Evolutionary conservation across 2,888 invertebrate genomes (phyloP).

Genomic region (Teleiodes luculella): DNA sequence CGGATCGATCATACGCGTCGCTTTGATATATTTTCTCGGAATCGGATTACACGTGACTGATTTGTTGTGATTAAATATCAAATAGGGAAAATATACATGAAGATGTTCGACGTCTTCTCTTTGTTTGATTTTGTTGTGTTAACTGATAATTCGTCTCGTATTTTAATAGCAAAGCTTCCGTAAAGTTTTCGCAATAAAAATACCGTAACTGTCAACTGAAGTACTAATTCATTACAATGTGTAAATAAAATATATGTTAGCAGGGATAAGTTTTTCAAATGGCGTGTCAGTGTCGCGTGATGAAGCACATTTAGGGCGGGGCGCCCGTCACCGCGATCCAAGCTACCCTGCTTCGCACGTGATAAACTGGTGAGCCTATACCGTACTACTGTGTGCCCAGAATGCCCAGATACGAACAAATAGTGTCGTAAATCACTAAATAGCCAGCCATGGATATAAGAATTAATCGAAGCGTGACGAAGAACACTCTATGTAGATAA

Average conservation of each 20-base stretch:
- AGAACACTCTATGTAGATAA: no score
- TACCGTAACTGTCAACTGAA: no score
- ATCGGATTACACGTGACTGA: no score
- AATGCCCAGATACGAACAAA: background rate
- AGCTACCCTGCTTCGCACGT: slow-evolving; percentile 54
- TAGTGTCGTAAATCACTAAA: slow-evolving; percentile 2
- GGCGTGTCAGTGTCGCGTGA: slow-evolving; percentile 61
- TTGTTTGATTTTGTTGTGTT: no score
- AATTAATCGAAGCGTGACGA: background rate
- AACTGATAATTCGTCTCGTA: background rate
- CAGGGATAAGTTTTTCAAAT: slow-evolving; percentile 48
- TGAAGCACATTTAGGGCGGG: slow-evolving; percentile 53
- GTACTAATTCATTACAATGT: no score
- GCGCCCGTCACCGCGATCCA: slow-evolving; percentile 53
- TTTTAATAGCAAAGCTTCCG: no score
- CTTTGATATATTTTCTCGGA: background rate
- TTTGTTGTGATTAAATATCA: no score
- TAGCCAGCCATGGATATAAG: background rate
- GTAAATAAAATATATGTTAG: no score
- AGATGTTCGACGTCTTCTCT: no score
- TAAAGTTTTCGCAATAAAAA: no score
- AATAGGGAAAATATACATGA: no score
- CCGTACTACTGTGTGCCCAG: no score
- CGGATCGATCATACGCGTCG: background rate
- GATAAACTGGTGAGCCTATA: slow-evolving; percentile 49